Conservation (phyloP, 2,888 invertebrate genomes). For the Sipha maydis region DNA sequence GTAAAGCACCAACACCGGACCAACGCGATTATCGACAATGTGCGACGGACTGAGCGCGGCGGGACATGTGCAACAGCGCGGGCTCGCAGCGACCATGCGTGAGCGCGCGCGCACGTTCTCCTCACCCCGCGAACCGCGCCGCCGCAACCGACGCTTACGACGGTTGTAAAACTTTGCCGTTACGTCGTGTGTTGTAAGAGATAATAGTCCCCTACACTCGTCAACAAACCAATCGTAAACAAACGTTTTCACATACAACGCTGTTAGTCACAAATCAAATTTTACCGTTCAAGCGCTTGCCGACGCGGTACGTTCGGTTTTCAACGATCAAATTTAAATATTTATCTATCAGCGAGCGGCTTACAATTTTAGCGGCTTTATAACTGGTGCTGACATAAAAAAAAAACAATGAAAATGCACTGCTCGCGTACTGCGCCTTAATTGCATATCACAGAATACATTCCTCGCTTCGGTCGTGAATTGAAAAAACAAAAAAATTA, state of each 20-base stretch:
- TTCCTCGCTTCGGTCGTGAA: too few species aligned
- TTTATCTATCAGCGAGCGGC: too few species aligned
- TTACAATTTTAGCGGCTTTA: too few species aligned
- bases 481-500: too few species aligned
- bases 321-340: too few species aligned
- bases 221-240: too few species aligned
- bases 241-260: too few species aligned
- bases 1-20: background rate
- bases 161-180: background rate
- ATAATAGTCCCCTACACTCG: too few species aligned
- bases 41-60: slow-evolving; percentile 43
- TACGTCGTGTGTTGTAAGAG: background rate
- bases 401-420: background rate
- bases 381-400: too few species aligned
- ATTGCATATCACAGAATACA: background rate
- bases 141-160: background rate
- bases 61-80: slow-evolving; percentile 48
- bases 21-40: slow-evolving; percentile 54
- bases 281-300: too few species aligned
- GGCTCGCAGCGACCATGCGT: slow-evolving; percentile 14
- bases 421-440: background rate
- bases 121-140: background rate
- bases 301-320: too few species aligned
- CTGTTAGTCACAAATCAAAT: too few species aligned
- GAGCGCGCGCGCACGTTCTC: slow-evolving; percentile 11